Evolutionary conservation across 2,888 invertebrate species (phyloP).

Genomic region (Limnephilus marmoratus): DNA sequence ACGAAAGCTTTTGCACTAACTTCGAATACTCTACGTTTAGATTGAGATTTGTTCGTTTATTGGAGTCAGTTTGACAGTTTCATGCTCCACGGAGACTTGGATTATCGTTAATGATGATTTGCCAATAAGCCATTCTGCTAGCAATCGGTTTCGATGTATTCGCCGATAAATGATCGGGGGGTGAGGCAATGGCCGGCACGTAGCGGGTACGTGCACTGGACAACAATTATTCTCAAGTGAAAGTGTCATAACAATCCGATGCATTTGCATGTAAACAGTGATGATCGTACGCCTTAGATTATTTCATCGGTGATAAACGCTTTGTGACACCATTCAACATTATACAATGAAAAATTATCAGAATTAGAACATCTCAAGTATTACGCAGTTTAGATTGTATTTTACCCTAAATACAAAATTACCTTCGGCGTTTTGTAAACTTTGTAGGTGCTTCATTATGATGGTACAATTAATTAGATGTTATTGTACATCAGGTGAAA

Average conservation of each 20-base stretch:
- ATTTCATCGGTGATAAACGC: background rate
- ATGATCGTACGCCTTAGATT: slow-evolving; percentile 3
- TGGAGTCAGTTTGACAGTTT: background rate
- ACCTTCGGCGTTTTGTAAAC: background rate
- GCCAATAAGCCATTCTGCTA: slow-evolving; percentile 36
- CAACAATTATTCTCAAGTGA: slow-evolving; percentile 41
- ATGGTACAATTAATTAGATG: no score
- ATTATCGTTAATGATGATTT: slow-evolving; percentile 22
- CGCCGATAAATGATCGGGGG: slow-evolving; percentile 34
- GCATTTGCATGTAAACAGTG: slow-evolving; percentile 39
- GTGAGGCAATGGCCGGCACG: slow-evolving; percentile 33
- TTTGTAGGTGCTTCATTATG: background rate
- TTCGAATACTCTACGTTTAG: background rate
- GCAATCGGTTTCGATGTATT: slow-evolving; percentile 30
- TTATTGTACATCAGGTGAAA: no score
- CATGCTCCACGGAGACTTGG: background rate
- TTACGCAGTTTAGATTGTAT: background rate
- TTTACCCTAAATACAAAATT: background rate
- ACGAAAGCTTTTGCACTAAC: background rate
- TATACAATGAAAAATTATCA: background rate
- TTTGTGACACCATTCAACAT: slow-evolving; percentile 23
- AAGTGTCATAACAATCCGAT: slow-evolving; percentile 45
- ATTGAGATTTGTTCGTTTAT: background rate
- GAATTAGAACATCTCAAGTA: background rate
- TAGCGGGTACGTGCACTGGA: slow-evolving; percentile 39